phyloP scores from a whole-genome alignment of 2,888 invertebrate genomes.

The Eupithecia abbreviata region DNA sequence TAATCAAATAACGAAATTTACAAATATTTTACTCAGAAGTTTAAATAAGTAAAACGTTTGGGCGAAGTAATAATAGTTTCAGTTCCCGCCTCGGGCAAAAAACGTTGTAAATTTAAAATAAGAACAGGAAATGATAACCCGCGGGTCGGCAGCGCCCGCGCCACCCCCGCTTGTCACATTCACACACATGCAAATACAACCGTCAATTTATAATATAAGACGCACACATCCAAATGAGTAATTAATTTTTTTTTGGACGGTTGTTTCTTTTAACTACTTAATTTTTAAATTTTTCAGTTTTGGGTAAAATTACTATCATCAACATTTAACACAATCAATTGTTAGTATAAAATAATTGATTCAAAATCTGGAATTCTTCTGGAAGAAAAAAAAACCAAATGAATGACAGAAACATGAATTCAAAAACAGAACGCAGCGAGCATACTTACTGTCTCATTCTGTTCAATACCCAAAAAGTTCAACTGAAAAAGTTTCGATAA shows the following conservation, averaged over 20 bases:
- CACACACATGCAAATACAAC: slow-evolving; percentile 47
- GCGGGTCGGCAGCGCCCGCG: slow-evolving; percentile 71
- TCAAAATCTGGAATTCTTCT: not conserved
- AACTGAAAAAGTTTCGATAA: slow-evolving; percentile 62
- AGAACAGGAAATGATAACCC: slow-evolving; percentile 84
- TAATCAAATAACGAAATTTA: not conserved
- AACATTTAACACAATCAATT: not conserved
- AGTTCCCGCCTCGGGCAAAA: slow-evolving; percentile 66
- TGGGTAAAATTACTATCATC: not conserved
- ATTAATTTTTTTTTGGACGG: slow-evolving; percentile 48
- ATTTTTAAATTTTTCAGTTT: not conserved
- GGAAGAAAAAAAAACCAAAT: not conserved
- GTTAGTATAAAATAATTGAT: not conserved
- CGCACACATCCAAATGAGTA: slow-evolving; percentile 47
- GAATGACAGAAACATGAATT: not conserved
- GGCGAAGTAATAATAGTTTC: slow-evolving; percentile 53
- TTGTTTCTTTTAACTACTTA: not conserved
- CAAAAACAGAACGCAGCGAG: slow-evolving; percentile 3
- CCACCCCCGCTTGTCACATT: slow-evolving; percentile 49
- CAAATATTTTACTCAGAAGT: not conserved
- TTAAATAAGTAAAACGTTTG: slow-evolving; percentile 23
- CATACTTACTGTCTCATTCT: too few species aligned
- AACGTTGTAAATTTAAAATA: slow-evolving; percentile 82
- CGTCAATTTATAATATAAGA: slow-evolving; percentile 34
- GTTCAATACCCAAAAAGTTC: slow-evolving; percentile 43